Percentiles rank a stretch among this genome's conserved stretches.
Evolutionary conservation across 30 jellyfish, hydroid and myxozoan genomes (phyloP).

Genomic region (Chrysaora quinquecirrha): DNA sequence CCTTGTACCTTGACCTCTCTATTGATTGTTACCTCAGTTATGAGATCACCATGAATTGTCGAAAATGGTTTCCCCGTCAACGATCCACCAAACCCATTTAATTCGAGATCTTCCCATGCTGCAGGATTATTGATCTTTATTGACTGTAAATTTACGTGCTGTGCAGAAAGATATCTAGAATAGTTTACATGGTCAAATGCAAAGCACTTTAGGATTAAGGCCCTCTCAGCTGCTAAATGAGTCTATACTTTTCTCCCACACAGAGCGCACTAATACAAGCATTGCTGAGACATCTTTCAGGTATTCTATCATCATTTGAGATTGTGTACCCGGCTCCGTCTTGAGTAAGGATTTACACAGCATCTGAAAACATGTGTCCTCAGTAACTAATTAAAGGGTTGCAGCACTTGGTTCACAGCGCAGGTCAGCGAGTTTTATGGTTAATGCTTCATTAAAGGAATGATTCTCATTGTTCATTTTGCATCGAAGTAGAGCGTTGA

Average conservation of each 20-base stretch:
- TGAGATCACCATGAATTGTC: neutral
- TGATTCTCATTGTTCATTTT: neutral
- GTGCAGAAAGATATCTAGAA: neutral
- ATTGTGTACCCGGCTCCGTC: neutral
- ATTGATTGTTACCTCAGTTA: neutral
- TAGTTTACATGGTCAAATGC: neutral
- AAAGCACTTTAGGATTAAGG: neutral
- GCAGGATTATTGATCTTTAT: neutral
- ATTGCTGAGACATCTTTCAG: neutral
- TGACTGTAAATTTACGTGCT: neutral
- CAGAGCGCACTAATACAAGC: neutral
- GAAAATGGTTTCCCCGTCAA: constrained; percentile 1
- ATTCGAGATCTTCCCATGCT: neutral
- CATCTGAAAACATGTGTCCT: neutral
- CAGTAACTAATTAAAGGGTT: neutral
- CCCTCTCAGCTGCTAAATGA: neutral
- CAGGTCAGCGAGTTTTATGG: neutral
- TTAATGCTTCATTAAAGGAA: neutral
- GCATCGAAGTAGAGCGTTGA: neutral
- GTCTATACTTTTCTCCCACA: neutral
- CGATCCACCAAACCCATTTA: neutral
- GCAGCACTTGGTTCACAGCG: constrained; percentile 3
- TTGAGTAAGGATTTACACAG: neutral
- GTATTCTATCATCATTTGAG: neutral
- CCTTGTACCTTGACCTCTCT: constrained; percentile 1